A percentile compares a stretch with the other conserved stretches of the same genome.
Evolutionary conservation across 2,113 vertebrate genomes (phyloP).

Genomic region (Spizaetus ornatus): DNA sequence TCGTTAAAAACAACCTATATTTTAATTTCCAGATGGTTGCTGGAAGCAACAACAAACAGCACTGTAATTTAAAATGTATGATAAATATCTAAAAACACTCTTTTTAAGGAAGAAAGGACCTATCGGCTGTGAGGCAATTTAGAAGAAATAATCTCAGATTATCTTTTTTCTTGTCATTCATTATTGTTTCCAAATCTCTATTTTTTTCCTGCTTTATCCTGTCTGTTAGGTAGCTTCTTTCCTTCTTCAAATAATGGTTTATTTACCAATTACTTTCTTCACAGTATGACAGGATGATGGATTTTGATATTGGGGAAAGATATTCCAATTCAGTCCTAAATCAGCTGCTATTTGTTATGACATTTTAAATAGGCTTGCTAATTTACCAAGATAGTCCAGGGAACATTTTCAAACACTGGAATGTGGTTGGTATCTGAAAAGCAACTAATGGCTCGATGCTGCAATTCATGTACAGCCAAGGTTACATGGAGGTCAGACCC

Average conservation of each 20-base stretch:
- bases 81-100: background rate
- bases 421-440: background rate
- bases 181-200: background rate
- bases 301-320: background rate
- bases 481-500: background rate
- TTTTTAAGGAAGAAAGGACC: background rate
- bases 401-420: background rate
- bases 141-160: background rate
- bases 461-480: background rate
- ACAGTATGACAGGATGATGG: background rate
- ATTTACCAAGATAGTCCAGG: background rate
- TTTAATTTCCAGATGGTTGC: slow-evolving; percentile 23
- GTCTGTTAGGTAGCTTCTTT: background rate
- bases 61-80: background rate
- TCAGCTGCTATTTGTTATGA: background rate
- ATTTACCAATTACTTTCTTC: background rate
- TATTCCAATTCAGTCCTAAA: background rate
- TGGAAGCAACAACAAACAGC: background rate
- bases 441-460: background rate
- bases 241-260: background rate
- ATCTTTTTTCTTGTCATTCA: background rate
- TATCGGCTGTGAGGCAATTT: background rate
- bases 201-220: background rate
- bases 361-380: background rate
- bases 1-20: background rate